Percentiles rank a stretch among this genome's conserved stretches.
These are phyloP conservation scores for Quadroppia sp. DNA, from an alignment of 2,888 invertebrate genomes.

Conservation along the genomic window DNA sequence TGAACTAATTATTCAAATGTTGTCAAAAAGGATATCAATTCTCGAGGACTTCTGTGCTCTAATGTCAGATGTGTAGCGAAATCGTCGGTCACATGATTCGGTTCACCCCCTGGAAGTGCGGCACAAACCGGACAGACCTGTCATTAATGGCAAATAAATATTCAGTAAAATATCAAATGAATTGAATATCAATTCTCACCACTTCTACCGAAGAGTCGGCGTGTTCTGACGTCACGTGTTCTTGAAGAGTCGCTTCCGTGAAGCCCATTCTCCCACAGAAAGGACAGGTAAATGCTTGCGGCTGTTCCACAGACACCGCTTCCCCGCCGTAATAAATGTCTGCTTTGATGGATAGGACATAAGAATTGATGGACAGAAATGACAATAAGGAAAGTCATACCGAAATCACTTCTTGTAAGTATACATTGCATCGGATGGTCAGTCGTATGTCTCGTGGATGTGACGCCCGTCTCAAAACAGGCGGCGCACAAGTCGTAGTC, in stretches of 20 bases:
- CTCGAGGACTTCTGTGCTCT: conserved; percentile 75
- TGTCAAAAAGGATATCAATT: conserved; percentile 74
- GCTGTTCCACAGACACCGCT: conserved; percentile 76
- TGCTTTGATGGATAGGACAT: conserved; percentile 54
- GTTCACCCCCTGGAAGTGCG: conserved; percentile 91
- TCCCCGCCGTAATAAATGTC: conserved; percentile 95
- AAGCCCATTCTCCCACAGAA: conserved; percentile 96
- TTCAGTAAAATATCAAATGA: background rate
- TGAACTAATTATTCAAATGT: background rate
- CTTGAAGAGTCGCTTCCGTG: conserved; percentile 80
- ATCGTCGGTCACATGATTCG: conserved; percentile 96
- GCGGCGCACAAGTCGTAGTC: conserved; percentile 97
- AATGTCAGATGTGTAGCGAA: conserved; percentile 91
- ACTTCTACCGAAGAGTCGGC: conserved; percentile 86
- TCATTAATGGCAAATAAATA: conserved; percentile 45
- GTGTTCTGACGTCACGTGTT: conserved; percentile 70
- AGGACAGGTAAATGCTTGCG: conserved; percentile 95
- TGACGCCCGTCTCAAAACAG: conserved; percentile 88
- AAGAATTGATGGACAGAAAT: conserved; percentile 51
- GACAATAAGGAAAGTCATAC: conserved; percentile 56
- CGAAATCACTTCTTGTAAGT: conserved; percentile 91
- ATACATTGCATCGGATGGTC: conserved; percentile 99
- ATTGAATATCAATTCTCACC: conserved; percentile 56
- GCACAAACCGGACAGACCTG: conserved; percentile 97
- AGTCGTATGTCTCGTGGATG: conserved; percentile 80